A percentile compares a stretch with the other conserved stretches of the same genome.
These are phyloP conservation scores for Venturia canescens DNA, from an alignment of 1,140 invertebrate genomes.

Conservation along the genomic window DNA sequence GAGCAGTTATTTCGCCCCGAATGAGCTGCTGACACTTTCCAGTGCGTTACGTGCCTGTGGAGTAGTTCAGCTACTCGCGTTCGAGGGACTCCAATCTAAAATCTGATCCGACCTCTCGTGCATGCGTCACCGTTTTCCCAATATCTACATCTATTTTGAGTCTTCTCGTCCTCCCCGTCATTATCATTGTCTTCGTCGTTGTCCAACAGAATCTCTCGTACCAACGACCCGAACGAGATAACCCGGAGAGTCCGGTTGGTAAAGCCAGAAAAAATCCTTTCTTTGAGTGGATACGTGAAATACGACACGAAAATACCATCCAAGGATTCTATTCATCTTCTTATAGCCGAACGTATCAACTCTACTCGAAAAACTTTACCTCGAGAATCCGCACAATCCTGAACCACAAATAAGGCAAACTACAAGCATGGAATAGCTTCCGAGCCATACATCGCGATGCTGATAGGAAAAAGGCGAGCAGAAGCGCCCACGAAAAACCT, in stretches of 20 bases:
- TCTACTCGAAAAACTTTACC: not conserved
- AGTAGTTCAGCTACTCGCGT: too few relatives aligned
- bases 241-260: not conserved
- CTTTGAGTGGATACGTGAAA: not conserved
- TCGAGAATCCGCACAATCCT: not conserved
- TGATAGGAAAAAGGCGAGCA: not conserved
- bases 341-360: not conserved
- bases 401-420: not conserved
- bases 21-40: too few relatives aligned
- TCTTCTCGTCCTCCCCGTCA: not conserved
- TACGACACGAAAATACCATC: not conserved
- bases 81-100: not conserved
- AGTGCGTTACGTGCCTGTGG: too few relatives aligned
- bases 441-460: not conserved
- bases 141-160: not conserved
- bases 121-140: not conserved
- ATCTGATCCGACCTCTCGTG: slow-evolving; percentile 1
- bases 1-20: too few relatives aligned
- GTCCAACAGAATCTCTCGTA: not conserved
- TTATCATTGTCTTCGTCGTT: not conserved
- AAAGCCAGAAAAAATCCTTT: not conserved
- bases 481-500: not conserved
- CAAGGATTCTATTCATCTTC: not conserved
- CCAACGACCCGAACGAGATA: not conserved
- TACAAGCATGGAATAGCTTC: not conserved